Percentiles rank a stretch among this genome's conserved stretches.
Evolutionary conservation across 2,888 invertebrate species (phyloP).

Genomic region (Chaetogeoica ovagalla): DNA sequence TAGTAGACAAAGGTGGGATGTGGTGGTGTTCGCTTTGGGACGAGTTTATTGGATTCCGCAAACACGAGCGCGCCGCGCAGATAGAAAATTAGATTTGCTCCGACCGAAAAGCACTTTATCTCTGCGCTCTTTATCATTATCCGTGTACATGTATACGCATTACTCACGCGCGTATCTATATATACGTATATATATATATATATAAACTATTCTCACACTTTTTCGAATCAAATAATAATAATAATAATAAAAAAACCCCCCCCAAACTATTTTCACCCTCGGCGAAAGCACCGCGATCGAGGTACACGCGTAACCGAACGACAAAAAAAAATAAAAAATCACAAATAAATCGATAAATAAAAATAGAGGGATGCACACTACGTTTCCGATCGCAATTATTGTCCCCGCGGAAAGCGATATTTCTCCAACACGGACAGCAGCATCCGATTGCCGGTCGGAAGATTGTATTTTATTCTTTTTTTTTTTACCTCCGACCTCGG

Average conservation of each 20-base stretch:
- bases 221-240: background rate
- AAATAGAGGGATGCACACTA: slow-evolving; percentile 29
- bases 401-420: slow-evolving; percentile 44
- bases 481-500: background rate
- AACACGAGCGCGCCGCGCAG: slow-evolving; percentile 28
- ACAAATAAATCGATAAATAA: background rate
- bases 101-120: slow-evolving; percentile 51
- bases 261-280: slow-evolving; percentile 44
- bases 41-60: slow-evolving; percentile 47
- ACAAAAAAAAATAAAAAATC: background rate
- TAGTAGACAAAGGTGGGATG: background rate
- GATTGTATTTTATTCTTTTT: slow-evolving; percentile 14
- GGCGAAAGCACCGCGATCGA: slow-evolving; percentile 13
- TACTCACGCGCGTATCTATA: too few species aligned
- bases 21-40: background rate
- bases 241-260: slow-evolving; percentile 42
- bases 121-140: slow-evolving; percentile 50
- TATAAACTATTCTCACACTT: slow-evolving; percentile 27
- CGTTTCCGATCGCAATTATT: slow-evolving; percentile 50
- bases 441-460: slow-evolving; percentile 47
- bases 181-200: background rate
- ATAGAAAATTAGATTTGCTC: slow-evolving; percentile 52
- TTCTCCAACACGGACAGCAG: slow-evolving; percentile 47
- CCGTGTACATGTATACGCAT: too few species aligned
- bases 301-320: background rate